Evolutionary conservation across 2,888 invertebrate species (phyloP).

Genomic region (Nymphalis polychloros): DNA sequence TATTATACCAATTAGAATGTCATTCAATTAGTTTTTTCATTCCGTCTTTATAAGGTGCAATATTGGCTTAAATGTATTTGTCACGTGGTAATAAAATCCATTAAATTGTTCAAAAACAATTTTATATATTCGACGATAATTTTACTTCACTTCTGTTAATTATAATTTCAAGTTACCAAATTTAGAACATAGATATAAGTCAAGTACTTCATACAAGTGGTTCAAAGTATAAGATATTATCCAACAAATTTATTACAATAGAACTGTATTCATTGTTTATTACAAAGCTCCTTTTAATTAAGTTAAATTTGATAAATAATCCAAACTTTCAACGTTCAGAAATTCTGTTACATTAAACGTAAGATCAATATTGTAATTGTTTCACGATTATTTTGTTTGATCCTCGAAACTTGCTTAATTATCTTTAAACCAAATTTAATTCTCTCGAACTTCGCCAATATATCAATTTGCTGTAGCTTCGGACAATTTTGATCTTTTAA

Average conservation of each 20-base stretch:
- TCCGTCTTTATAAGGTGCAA: too few species aligned
- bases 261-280: constrained; percentile 1
- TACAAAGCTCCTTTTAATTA: constrained; percentile 8
- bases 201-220: not conserved
- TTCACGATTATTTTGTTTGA: constrained; percentile 52
- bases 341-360: constrained; percentile 45
- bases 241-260: constrained; percentile 7
- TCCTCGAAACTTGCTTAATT: constrained; percentile 51
- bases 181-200: not conserved
- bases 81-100: too few species aligned
- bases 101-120: too few species aligned
- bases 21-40: too few species aligned
- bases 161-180: not conserved
- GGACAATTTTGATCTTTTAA: constrained; percentile 17
- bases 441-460: constrained; percentile 43
- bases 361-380: constrained; percentile 53
- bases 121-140: too few species aligned
- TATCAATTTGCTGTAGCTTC: constrained; percentile 42
- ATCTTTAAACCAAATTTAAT: constrained; percentile 38
- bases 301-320: constrained; percentile 26
- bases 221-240: not conserved
- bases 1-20: too few species aligned
- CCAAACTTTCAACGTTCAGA: constrained; percentile 31
- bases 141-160: not conserved
- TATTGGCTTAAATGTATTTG: too few species aligned